phyloP scores from a whole-genome alignment of 1,140 invertebrate genomes.

The Cecropterus lyciades region DNA sequence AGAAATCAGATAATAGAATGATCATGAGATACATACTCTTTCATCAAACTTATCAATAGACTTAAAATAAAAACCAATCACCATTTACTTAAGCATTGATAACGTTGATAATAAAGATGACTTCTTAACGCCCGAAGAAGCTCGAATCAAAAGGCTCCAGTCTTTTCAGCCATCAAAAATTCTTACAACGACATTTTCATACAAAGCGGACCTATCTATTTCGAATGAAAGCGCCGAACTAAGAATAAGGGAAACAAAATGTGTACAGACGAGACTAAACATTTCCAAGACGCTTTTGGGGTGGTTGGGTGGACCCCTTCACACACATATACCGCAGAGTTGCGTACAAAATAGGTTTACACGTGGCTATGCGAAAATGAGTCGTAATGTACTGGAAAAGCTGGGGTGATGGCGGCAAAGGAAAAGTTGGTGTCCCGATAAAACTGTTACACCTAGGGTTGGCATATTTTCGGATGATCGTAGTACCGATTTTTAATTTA shows the following conservation, averaged over 20 bases:
- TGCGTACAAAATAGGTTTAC: conserved; percentile 37
- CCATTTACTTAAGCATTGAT: too few relatives aligned
- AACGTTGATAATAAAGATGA: background rate
- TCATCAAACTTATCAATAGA: too few relatives aligned
- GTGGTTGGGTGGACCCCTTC: conserved; percentile 13
- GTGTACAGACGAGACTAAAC: conserved; percentile 73
- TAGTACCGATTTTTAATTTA: too few relatives aligned
- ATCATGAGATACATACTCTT: too few relatives aligned
- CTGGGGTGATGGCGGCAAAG: conserved; percentile 2
- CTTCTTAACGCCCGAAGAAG: conserved; percentile 28
- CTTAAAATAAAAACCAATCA: too few relatives aligned
- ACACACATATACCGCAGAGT: conserved; percentile 49
- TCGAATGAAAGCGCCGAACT: conserved; percentile 60
- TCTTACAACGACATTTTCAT: conserved; percentile 42
- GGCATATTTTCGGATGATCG: too few relatives aligned
- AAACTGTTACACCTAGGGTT: conserved; percentile 43
- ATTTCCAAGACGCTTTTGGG: conserved; percentile 73
- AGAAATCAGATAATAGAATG: too few relatives aligned
- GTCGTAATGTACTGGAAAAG: conserved; percentile 40
- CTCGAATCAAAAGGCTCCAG: conserved; percentile 24
- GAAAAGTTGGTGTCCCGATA: conserved; percentile 41
- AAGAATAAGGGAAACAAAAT: conserved; percentile 76
- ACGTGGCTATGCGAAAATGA: conserved; percentile 32
- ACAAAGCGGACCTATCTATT: conserved; percentile 56
- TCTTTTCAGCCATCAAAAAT: conserved; percentile 36